Base-by-base conservation (phyloP, 2,113 vertebrate genomes). In the Excalfactoria chinensis region DNA sequence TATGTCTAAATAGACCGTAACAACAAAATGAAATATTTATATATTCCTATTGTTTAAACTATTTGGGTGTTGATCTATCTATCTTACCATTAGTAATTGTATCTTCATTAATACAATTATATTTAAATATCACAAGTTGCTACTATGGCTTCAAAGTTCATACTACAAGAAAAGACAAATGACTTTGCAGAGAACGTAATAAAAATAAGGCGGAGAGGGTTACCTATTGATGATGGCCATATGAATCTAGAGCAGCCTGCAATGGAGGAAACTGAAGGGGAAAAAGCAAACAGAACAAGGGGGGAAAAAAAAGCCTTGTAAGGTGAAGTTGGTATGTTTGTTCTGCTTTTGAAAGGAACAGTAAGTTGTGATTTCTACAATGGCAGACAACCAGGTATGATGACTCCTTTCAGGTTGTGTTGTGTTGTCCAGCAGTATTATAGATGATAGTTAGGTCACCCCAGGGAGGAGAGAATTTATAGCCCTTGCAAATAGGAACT, bases 391-490 rank as follows among this genome's bases (percentile, higher is more conserved):
- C 14, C 8, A 82, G 66, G 23, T 92, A 60, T 37, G 70, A 84
- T 62, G 71, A 75, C 23, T 82, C 48, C 64, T 18, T 72, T 77
- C 64, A 85, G 80, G 64, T 77, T 85, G 63, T 59, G 85, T 73
- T 85, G 25, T 63, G 23, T 66, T 80, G 59, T 87, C 41, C n/a
- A 88, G 88, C 75, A 68, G 11, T 80, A 68, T 77, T 79, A 43
- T 84, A 64, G 22, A 40, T 86, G 68, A 80, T 86, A 72, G 67
- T 68, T 70, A 89, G 85, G 60, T 86, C 37, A 68, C 90, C 37
- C 85, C 83, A 56, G 60, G 49, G 86, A 93, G n/a, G 9, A 69
- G 35, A 68, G 41, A 87, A 83, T 74, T 85, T 79, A 84, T 77
- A 88, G 66, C 37, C 93, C 73, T 58, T 80, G 48, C 18, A 87